These are phyloP conservation scores for Antheraea pernyi DNA, from an alignment of 1,140 invertebrate species.

Conservation along the genomic window DNA sequence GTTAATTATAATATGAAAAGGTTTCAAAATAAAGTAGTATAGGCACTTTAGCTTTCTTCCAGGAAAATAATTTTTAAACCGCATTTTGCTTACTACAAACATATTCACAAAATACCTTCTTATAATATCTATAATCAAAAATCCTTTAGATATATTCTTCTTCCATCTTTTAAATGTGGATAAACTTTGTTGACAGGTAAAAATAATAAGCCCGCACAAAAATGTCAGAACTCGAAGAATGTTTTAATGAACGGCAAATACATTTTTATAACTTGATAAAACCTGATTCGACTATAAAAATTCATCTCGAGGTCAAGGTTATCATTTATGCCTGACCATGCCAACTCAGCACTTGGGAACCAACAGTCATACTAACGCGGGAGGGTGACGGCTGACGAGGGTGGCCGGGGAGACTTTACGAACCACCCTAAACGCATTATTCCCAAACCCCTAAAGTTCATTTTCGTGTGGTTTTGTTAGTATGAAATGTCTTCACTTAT, in stretches of 20 bases:
- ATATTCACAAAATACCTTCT: no score
- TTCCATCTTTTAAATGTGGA: no score
- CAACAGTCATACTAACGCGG: not conserved
- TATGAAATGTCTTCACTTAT: constrained; percentile 5
- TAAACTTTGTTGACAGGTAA: not conserved
- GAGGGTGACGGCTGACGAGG: not conserved
- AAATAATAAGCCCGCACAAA: not conserved
- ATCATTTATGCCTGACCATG: constrained; percentile 18
- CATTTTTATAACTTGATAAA: constrained; percentile 4
- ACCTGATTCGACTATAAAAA: constrained; percentile 1
- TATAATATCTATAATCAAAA: no score
- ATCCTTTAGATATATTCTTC: no score
- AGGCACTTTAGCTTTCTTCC: no score
- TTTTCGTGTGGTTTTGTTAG: not conserved
- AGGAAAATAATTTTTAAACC: no score
- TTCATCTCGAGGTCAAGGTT: constrained; percentile 10
- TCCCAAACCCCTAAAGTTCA: not conserved
- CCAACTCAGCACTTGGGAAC: constrained; percentile 6
- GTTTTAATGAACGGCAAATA: not conserved
- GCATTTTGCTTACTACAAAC: no score
- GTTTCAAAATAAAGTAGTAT: no score
- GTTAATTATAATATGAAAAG: no score
- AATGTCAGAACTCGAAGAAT: not conserved
- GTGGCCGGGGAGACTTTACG: constrained; percentile 2
- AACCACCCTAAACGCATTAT: constrained; percentile 1